These are phyloP conservation scores for Gallirallus australis DNA, from an alignment of 2,797 vertebrate species.

Conservation along the genomic window DNA sequence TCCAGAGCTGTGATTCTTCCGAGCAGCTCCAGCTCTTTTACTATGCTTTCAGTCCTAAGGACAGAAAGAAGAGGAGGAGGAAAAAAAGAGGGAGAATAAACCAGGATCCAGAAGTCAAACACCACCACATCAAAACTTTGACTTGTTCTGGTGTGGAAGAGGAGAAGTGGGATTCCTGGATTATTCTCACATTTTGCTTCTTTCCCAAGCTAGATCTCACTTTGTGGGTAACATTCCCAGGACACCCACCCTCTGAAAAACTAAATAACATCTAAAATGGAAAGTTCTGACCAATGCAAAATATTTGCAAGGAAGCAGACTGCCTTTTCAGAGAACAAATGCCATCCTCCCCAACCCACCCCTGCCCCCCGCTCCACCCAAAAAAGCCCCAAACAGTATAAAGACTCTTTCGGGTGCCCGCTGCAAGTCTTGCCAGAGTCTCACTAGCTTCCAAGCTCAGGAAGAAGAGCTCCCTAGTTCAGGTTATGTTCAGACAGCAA, in stretches of 20 bases:
- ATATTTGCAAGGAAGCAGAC: neutral
- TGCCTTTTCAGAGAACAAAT: neutral
- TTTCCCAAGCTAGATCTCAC: neutral
- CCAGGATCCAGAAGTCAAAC: neutral
- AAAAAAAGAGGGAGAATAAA: neutral
- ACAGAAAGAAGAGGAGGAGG: neutral
- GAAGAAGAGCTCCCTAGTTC: neutral
- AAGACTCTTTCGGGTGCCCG: neutral
- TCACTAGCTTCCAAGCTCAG: neutral
- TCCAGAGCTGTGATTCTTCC: slow-evolving; percentile 96
- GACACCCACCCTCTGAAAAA: neutral
- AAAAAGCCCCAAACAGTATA: neutral
- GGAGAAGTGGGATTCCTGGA: neutral
- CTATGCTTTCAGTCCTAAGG: slow-evolving; percentile 89
- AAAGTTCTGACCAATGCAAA: neutral
- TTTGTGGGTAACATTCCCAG: neutral
- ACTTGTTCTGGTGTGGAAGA: neutral
- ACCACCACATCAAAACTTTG: neutral
- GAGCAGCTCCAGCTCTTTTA: slow-evolving; percentile 90
- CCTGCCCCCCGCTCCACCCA: too few relatives aligned
- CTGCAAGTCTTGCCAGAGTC: neutral
- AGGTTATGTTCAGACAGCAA: neutral
- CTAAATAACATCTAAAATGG: neutral
- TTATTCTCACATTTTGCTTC: neutral
- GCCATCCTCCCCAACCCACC: accelerated